Evolutionary conservation across 2,797 vertebrate genomes (phyloP).

Genomic region (Mus spretus): DNA sequence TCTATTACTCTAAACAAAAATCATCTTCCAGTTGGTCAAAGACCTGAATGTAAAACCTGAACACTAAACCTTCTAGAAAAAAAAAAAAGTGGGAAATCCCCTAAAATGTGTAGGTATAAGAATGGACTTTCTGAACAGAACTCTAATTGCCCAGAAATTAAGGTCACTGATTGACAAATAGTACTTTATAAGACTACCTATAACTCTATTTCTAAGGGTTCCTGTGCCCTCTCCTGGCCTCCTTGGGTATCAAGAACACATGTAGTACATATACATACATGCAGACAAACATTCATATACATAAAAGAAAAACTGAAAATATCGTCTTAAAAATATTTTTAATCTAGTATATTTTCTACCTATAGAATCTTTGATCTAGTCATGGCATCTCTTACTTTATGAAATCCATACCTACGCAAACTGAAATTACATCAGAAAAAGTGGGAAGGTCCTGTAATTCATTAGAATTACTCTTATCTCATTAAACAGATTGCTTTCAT

Average conservation of each 20-base stretch:
- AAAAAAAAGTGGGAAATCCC: not conserved
- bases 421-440: conserved; percentile 45
- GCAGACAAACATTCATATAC: not conserved
- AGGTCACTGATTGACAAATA: not conserved
- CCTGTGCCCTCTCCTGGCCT: not conserved
- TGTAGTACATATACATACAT: no score
- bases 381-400: conserved; percentile 8
- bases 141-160: not conserved
- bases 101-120: not conserved
- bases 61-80: not conserved
- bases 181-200: not conserved
- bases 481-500: conserved; percentile 53
- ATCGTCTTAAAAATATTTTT: not conserved
- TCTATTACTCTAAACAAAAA: not conserved
- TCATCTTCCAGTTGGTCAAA: not conserved
- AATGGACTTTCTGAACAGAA: not conserved
- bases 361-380: not conserved
- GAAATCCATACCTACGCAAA: conserved; percentile 50
- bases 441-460: not conserved
- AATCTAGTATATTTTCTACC: conserved; percentile 18
- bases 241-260: not conserved
- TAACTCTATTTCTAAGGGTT: not conserved
- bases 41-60: not conserved
- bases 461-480: conserved; percentile 71
- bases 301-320: not conserved